Percentiles rank a stretch among this genome's conserved stretches.
Conservation (phyloP, 1,140 invertebrate species). For the Antheraea mylitta region DNA sequence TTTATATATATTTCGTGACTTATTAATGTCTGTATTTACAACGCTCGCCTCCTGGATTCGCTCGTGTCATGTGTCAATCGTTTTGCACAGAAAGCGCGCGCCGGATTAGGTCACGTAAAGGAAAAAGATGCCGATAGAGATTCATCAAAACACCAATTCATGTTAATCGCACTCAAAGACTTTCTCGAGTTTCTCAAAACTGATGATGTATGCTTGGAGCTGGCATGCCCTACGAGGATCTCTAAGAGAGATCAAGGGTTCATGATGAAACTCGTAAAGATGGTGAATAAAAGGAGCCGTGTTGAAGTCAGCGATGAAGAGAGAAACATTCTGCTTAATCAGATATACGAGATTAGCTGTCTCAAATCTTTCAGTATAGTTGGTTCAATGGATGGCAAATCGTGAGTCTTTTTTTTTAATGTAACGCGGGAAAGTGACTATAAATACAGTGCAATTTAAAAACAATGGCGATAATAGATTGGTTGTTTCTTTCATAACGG, state of each 20-base stretch:
- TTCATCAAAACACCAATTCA: not conserved
- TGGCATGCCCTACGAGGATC: not conserved
- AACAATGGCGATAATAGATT: too few relatives aligned
- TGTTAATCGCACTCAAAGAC: not conserved
- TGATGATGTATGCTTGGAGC: not conserved
- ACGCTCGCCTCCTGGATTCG: too few relatives aligned
- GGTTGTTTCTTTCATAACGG: too few relatives aligned
- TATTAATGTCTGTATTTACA: too few relatives aligned
- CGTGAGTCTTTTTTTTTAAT: not conserved
- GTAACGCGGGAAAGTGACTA: too few relatives aligned
- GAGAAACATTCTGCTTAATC: not conserved
- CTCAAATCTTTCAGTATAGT: not conserved
- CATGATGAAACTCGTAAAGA: not conserved
- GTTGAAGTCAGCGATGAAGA: not conserved
- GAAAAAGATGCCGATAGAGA: not conserved
- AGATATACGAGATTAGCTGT: not conserved
- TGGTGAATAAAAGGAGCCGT: not conserved
- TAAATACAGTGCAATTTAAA: too few relatives aligned
- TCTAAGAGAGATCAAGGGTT: not conserved
- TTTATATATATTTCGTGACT: too few relatives aligned
- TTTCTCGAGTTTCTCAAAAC: not conserved
- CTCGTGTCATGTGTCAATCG: too few relatives aligned
- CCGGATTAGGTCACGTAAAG: conserved; percentile 9
- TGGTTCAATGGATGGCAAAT: not conserved
- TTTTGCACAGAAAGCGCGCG: not conserved